Base-by-base conservation (phyloP, 1,140 invertebrate species). In the Thalassaphorura encarpata region DNA sequence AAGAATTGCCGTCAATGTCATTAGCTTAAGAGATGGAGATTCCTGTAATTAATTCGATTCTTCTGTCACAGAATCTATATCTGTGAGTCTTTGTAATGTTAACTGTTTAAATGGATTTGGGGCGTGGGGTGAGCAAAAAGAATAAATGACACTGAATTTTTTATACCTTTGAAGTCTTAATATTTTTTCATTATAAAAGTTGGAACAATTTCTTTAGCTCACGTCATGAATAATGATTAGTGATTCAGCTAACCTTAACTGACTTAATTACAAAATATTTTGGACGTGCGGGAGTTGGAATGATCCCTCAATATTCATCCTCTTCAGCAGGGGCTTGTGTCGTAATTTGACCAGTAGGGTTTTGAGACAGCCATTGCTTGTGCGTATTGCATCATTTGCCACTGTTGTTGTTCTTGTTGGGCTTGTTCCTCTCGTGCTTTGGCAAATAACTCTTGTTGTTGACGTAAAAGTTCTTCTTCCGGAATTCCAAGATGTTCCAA, bases 361-460 rank as follows among this genome's bases (percentile, higher is more conserved):
- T 61, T 54, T 21, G 59, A 60, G 11, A 52, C 26, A 16, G 58
- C 58, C 58, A 64, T 64, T 56, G 58, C 58, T 24, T 55, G 55
- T 21, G 60, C 63, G 45, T 56, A 61, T 40, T 65, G 63, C 63
- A 65, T 61, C 59, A 60, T 60, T 52, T 61, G 59, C 59, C 60
- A 65, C 40, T 65, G 60, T 31, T 61, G 56, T 27, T 59, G 60
- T 33, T 61, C 63, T 13, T 55, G 53, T 52, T 61, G 60, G 21
- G 59, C 63, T 55, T 61, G 60, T 53, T 65, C 63, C 41, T 61
- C 63, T 23, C 63, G 31, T 5, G 63, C 87, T 75, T 89, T 92
- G 3, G 91, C 93, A 81, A 98, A 97, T n/a, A 98, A 74, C 77
- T 95, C 93, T 72, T 97, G 93, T 67, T 97, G 95, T 69, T 97